phyloP scores from a whole-genome alignment of 2,113 vertebrate species.

The Garra rufa region DNA sequence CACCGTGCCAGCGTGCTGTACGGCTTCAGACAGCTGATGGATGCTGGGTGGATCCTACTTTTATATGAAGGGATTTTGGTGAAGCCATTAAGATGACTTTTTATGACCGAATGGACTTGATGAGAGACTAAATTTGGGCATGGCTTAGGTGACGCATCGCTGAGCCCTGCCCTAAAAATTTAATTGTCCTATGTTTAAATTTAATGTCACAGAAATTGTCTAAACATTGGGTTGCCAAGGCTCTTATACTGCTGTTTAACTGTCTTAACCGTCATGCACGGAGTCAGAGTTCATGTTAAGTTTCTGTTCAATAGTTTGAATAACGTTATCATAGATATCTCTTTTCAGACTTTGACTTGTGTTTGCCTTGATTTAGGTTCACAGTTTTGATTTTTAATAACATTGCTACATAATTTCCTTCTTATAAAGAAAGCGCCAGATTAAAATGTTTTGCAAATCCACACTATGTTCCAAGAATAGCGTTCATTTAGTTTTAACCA shows the following conservation, averaged over 20 bases:
- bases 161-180: background rate
- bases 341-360: background rate
- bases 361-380: background rate
- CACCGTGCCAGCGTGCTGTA: background rate
- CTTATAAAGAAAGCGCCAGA: background rate
- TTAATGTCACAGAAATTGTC: background rate
- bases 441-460: background rate
- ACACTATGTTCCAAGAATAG: background rate
- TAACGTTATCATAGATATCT: background rate
- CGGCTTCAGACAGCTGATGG: background rate
- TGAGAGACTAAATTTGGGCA: background rate
- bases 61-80: conserved; percentile 23
- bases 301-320: background rate
- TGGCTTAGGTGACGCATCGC: background rate
- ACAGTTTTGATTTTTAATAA: background rate
- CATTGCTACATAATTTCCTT: background rate
- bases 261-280: background rate
- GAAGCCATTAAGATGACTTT: background rate
- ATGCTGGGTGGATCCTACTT: conserved; percentile 6
- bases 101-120: conserved; percentile 3
- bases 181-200: background rate
- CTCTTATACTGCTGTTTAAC: background rate
- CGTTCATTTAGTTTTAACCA: background rate
- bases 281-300: background rate
- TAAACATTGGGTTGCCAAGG: background rate